phyloP scores from a whole-genome alignment of 1,140 invertebrate genomes.

The Planococcus citri region DNA sequence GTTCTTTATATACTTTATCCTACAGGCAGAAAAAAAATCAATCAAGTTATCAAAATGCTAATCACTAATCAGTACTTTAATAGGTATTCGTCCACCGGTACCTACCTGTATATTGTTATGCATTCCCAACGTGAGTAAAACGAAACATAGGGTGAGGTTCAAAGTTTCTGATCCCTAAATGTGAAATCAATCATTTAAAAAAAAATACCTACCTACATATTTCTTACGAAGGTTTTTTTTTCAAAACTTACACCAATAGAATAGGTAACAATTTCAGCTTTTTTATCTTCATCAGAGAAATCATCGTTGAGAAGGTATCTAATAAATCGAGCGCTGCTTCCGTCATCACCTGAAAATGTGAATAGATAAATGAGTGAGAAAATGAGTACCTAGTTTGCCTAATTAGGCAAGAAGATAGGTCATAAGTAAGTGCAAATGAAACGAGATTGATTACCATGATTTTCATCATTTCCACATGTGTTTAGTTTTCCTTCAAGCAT shows the following conservation, averaged over 20 bases:
- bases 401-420: too few species aligned
- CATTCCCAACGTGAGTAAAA: neutral
- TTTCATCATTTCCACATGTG: too few species aligned
- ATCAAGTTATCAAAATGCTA: neutral
- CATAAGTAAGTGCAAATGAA: too few species aligned
- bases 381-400: too few species aligned
- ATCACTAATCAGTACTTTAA: neutral
- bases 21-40: too few species aligned
- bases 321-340: neutral
- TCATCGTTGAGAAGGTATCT: neutral
- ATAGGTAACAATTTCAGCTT: neutral
- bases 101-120: neutral
- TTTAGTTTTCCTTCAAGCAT: neutral
- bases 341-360: too few species aligned
- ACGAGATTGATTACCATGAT: too few species aligned
- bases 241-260: neutral
- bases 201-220: neutral
- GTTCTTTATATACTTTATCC: constrained; percentile 21
- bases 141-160: neutral
- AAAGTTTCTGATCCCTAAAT: neutral
- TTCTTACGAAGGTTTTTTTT: neutral
- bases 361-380: too few species aligned
- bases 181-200: neutral
- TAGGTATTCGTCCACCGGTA: neutral
- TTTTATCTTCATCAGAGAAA: neutral